A percentile compares a stretch with the other conserved stretches of the same genome.
Evolutionary conservation across 2,113 vertebrate genomes (phyloP).

Genomic region (Elgaria multicarinata): DNA sequence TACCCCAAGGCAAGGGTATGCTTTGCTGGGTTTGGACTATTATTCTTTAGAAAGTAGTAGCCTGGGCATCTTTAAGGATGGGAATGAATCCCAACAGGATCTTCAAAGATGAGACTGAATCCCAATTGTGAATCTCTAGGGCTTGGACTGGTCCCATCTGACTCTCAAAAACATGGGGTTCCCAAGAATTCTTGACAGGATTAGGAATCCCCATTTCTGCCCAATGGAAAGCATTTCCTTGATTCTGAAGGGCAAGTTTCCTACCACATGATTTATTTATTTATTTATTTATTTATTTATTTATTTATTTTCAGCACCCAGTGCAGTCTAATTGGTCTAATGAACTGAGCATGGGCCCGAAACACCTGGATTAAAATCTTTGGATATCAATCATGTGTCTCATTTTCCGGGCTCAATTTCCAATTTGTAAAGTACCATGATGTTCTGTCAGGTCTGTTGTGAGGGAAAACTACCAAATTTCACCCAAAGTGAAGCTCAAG

Average conservation of each 20-base stretch:
- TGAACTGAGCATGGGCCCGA: not conserved
- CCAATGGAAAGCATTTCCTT: not conserved
- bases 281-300: too few relatives aligned
- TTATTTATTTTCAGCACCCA: not conserved
- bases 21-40: not conserved
- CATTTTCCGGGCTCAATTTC: not conserved
- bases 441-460: too few relatives aligned
- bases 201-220: not conserved
- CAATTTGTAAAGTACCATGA: too few relatives aligned
- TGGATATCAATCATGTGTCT: too few relatives aligned
- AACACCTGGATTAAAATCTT: not conserved
- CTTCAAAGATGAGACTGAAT: not conserved
- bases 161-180: not conserved
- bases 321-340: not conserved
- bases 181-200: not conserved
- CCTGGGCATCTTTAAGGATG: not conserved
- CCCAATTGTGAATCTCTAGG: too few relatives aligned
- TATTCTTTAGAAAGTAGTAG: not conserved
- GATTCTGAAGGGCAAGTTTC: not conserved
- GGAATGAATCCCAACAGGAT: not conserved
- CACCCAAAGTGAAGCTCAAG: too few relatives aligned
- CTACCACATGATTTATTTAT: too few relatives aligned
- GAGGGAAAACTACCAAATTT: too few relatives aligned
- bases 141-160: not conserved
- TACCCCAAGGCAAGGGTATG: not conserved